Conservation (phyloP, 2,113 vertebrate species). For the Pholis gunnellus region DNA sequence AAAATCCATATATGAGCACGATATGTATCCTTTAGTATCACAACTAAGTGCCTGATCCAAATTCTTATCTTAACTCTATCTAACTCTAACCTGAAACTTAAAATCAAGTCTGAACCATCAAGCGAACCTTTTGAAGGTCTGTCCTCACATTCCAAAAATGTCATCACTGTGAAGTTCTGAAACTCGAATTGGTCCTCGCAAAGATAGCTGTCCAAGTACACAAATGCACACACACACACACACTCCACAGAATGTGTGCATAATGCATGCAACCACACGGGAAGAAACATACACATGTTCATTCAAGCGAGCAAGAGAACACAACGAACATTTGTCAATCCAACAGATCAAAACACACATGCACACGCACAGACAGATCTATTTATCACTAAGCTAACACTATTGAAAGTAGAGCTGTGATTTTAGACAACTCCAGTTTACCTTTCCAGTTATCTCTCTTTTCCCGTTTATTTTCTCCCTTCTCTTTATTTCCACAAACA, state of each 20-base stretch:
- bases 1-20: too few species aligned
- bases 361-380: neutral
- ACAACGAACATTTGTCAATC: conserved; percentile 15
- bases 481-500: conserved; percentile 4
- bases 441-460: neutral
- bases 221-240: neutral
- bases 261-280: neutral
- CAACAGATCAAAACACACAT: conserved; percentile 2
- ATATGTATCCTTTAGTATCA: too few species aligned
- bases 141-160: neutral
- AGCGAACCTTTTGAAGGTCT: neutral
- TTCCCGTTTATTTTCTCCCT: neutral
- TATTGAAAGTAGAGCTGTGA: neutral
- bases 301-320: conserved; percentile 2
- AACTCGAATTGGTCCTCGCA: too few species aligned
- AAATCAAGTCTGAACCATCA: neutral
- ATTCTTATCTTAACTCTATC: neutral
- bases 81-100: neutral
- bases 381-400: neutral
- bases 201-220: neutral
- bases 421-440: conserved; percentile 20
- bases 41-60: too few species aligned
- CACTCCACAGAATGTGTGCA: neutral
- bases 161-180: too few species aligned
- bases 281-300: neutral